Conservation (phyloP, 2,888 invertebrate species). For the Euzetes globulus region DNA sequence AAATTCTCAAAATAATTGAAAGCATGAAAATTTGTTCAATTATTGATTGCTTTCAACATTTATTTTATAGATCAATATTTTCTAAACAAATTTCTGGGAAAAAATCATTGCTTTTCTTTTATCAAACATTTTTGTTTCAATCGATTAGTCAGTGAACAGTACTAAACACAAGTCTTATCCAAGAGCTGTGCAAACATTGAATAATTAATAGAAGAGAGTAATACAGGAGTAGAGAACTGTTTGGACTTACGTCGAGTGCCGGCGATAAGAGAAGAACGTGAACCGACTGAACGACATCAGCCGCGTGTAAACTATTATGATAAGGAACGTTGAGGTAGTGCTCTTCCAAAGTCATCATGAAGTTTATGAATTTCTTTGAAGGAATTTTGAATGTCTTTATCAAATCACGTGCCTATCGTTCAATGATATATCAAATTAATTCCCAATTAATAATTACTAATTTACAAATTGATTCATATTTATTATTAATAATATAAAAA, state of each 20-base stretch:
- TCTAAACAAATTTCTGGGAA: too few relatives aligned
- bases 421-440: not conserved
- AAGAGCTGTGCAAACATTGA: not conserved
- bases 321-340: conserved; percentile 98
- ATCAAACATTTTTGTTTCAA: too few relatives aligned
- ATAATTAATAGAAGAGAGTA: not conserved
- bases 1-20: not conserved
- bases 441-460: too few relatives aligned
- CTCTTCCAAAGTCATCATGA: conserved; percentile 94
- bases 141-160: too few relatives aligned
- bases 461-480: not conserved
- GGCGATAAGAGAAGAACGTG: conserved; percentile 92
- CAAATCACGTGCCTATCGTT: conserved; percentile 57
- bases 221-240: not conserved
- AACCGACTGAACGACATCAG: conserved; percentile 96
- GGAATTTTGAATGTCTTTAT: conserved; percentile 88
- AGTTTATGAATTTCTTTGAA: conserved; percentile 85
- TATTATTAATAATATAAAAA: too few relatives aligned
- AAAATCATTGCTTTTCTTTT: too few relatives aligned
- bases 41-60: not conserved
- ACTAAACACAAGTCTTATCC: not conserved
- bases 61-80: too few relatives aligned
- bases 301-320: conserved; percentile 97
- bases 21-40: not conserved
- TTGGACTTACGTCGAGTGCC: conserved; percentile 66